A percentile compares a stretch with the other conserved stretches of the same genome.
Evolutionary conservation across 2,888 invertebrate species (phyloP).

Genomic region (Eurytoma adleriae): DNA sequence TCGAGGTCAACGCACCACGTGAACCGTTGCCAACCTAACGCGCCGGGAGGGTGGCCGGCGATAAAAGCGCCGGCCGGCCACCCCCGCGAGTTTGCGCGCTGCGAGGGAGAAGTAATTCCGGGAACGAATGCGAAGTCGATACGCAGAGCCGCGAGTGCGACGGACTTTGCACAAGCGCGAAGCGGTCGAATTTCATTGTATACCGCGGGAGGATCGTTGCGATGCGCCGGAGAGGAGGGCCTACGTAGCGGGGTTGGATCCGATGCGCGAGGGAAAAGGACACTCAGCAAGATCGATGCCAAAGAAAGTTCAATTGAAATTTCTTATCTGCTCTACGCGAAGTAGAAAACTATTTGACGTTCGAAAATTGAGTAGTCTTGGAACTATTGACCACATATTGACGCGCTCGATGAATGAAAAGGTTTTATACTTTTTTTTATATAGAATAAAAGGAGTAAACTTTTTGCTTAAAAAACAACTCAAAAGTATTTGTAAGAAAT

Average conservation of each 20-base stretch:
- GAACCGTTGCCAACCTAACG: constrained; percentile 51
- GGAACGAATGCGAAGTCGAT: constrained; percentile 29
- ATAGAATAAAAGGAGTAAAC: background rate
- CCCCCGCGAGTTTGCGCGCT: constrained; percentile 13
- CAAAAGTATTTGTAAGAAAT: no score
- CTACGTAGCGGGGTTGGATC: background rate
- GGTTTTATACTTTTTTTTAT: background rate
- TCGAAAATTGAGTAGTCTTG: background rate
- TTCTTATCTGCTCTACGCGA: no score
- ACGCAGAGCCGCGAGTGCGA: background rate
- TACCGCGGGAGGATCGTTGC: background rate
- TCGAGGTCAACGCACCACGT: constrained; percentile 62
- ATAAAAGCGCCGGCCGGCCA: background rate
- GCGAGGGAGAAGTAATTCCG: constrained; percentile 10
- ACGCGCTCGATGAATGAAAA: background rate
- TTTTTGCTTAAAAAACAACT: no score
- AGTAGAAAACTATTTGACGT: background rate
- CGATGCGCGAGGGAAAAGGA: background rate
- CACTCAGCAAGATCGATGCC: constrained; percentile 27
- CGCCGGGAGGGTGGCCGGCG: background rate
- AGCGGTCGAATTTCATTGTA: no score
- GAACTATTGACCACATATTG: background rate
- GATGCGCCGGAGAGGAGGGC: background rate
- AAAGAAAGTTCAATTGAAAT: background rate
- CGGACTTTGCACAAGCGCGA: background rate